phyloP scores from a whole-genome alignment of 2,113 vertebrate genomes.

The Baryphthengus martii region DNA sequence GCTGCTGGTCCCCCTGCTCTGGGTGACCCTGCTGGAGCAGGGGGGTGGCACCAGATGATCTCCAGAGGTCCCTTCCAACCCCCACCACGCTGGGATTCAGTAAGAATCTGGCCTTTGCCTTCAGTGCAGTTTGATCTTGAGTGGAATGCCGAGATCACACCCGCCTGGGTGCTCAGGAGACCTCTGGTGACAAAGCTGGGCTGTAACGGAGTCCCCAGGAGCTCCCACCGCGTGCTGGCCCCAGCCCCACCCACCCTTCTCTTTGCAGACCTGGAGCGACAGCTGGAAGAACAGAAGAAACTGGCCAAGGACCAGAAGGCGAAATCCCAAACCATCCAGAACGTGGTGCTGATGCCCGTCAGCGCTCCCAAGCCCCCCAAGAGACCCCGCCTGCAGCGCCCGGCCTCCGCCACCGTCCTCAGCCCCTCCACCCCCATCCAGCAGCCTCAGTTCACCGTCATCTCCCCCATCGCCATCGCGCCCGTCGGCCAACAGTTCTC shows the following conservation, averaged over 20 bases:
- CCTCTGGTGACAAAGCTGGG: background rate
- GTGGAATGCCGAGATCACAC: background rate
- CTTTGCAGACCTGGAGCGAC: conserved; percentile 85
- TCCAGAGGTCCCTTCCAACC: background rate
- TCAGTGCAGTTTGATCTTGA: background rate
- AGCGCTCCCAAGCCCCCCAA: conserved; percentile 82
- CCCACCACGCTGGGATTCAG: background rate
- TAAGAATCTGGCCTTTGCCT: background rate
- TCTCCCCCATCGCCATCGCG: conserved; percentile 78
- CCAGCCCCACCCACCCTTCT: background rate
- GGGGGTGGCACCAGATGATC: background rate
- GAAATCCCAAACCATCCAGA: conserved; percentile 84
- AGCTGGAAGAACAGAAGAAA: conserved; percentile 92
- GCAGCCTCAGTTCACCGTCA: conserved; percentile 85
- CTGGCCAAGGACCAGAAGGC: conserved; percentile 81
- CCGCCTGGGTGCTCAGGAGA: background rate
- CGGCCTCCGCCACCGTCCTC: conserved; percentile 87
- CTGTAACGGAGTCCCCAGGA: background rate
- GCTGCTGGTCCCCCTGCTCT: background rate
- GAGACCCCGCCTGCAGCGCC: conserved; percentile 89
- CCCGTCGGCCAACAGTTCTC: conserved; percentile 84
- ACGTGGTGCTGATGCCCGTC: conserved; percentile 79
- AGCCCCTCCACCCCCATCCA: conserved; percentile 78
- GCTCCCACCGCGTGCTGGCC: background rate
- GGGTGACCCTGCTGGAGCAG: background rate